phyloP scores from a whole-genome alignment of 2,888 invertebrate genomes.

The Ochlodes sylvanus region DNA sequence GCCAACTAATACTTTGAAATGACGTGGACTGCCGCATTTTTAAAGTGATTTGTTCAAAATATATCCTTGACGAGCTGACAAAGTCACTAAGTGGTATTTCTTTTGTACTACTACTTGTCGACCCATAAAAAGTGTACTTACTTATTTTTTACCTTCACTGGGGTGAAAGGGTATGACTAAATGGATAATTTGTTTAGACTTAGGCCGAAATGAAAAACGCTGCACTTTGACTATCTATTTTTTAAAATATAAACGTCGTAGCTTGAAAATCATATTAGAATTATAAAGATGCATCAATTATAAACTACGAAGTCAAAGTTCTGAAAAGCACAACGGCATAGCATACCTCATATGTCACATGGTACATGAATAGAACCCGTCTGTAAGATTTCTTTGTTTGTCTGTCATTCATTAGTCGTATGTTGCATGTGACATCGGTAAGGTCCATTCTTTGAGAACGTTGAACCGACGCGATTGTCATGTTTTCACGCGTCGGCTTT shows the following conservation, averaged over 20 bases:
- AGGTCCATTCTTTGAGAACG: slow-evolving; percentile 75
- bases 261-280: no score
- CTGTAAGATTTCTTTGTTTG: slow-evolving; percentile 68
- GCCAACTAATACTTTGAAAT: background rate
- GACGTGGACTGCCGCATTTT: background rate
- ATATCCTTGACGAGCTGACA: background rate
- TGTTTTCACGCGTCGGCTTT: slow-evolving; percentile 59
- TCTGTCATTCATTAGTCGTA: slow-evolving; percentile 80
- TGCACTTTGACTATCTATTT: background rate
- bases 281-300: no score
- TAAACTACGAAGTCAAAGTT: slow-evolving; percentile 34
- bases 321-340: slow-evolving; percentile 44
- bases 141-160: background rate
- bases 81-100: background rate
- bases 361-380: slow-evolving; percentile 58
- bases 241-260: background rate
- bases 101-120: slow-evolving; percentile 7
- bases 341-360: slow-evolving; percentile 53
- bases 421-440: slow-evolving; percentile 62
- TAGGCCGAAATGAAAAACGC: background rate
- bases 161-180: background rate
- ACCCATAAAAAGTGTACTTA: slow-evolving; percentile 10
- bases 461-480: slow-evolving; percentile 73
- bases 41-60: background rate
- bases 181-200: background rate